Evolutionary conservation across 2,113 vertebrate species (phyloP).

Genomic region (Rissa tridactyla): DNA sequence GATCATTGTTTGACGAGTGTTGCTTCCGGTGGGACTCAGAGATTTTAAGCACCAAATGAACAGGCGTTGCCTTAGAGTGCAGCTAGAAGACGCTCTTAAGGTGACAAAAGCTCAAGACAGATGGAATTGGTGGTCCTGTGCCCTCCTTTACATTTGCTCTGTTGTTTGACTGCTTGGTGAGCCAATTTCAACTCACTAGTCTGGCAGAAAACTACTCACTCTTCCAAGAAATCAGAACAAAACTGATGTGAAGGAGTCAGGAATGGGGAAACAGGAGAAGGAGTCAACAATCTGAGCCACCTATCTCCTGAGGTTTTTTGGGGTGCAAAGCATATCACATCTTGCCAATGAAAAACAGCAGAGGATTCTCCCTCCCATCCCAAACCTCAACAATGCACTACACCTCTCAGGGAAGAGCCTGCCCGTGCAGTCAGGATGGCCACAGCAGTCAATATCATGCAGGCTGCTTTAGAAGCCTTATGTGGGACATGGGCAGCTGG

Average conservation of each 20-base stretch:
- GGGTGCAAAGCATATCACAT: rapidly evolving
- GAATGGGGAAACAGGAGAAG: neutral
- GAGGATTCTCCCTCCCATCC: neutral
- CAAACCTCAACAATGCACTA: neutral
- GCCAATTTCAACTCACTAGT: neutral
- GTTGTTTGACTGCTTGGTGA: neutral
- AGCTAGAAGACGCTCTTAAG: neutral
- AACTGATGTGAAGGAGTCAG: neutral
- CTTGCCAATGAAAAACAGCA: neutral
- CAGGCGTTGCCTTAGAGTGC: neutral
- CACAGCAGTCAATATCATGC: neutral
- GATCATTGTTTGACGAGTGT: neutral
- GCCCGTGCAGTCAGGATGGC: neutral
- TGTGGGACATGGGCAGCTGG: neutral
- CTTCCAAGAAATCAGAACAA: neutral
- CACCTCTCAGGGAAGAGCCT: neutral
- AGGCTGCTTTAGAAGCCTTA: neutral
- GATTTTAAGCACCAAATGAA: neutral
- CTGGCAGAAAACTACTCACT: neutral
- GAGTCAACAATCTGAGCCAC: neutral
- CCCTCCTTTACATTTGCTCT: neutral
- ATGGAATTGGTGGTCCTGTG: neutral
- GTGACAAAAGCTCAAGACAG: neutral
- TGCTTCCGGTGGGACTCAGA: neutral
- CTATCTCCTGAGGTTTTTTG: neutral